A percentile compares a stretch with the other conserved stretches of the same genome.
Conservation (phyloP, 2,797 vertebrate genomes). For the Sternotherus odoratus region DNA sequence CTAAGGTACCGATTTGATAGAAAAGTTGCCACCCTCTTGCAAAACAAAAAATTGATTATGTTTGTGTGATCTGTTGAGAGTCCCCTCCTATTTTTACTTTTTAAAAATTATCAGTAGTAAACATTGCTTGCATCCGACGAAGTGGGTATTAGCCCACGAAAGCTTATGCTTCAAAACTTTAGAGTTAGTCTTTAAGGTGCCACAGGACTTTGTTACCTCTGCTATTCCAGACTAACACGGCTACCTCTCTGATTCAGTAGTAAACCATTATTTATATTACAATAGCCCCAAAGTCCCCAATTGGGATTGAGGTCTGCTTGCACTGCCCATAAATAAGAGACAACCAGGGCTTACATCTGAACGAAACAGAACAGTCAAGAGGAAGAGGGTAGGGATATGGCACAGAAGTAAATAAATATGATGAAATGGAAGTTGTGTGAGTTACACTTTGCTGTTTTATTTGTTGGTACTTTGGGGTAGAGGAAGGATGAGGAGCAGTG, state of each 20-base stretch:
- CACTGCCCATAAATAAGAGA: neutral
- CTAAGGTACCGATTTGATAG: neutral
- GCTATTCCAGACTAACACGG: no score
- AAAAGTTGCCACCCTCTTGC: neutral
- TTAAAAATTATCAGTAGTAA: neutral
- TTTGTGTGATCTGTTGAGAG: neutral
- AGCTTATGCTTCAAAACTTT: no score
- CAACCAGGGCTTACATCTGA: neutral
- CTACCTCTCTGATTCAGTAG: no score
- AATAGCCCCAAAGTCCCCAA: neutral
- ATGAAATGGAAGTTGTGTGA: neutral
- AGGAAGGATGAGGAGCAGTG: neutral
- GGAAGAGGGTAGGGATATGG: neutral
- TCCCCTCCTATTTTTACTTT: neutral
- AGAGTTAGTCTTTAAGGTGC: no score
- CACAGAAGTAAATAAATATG: neutral
- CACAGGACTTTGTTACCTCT: no score
- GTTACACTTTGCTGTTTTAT: neutral
- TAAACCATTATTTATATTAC: neutral
- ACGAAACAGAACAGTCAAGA: neutral
- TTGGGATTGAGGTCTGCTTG: neutral
- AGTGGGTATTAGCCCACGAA: no score
- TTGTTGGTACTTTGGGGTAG: neutral
- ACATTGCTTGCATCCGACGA: no score
- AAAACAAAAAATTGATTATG: neutral